Percentiles rank a stretch among this genome's conserved stretches.
Evolutionary conservation across 1,140 invertebrate species (phyloP).

Genomic region (Chlorops oryzae): DNA sequence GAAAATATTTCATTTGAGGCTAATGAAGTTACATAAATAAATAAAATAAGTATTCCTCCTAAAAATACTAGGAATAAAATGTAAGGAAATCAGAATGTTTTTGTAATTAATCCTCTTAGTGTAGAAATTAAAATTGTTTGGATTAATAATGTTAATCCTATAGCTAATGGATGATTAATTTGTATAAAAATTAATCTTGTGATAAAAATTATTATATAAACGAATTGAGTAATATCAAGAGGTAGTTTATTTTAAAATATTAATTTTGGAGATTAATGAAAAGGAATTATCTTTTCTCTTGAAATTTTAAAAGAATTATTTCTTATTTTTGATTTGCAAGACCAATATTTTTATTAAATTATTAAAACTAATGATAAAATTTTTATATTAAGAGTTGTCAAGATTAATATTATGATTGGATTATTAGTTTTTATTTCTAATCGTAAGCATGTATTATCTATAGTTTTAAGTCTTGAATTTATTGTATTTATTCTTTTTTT

Average conservation of each 20-base stretch:
- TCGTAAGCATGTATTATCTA: slow-evolving; percentile 51
- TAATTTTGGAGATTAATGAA: slow-evolving; percentile 57
- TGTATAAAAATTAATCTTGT: slow-evolving; percentile 44
- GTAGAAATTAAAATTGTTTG: slow-evolving; percentile 50
- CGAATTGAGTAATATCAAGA: slow-evolving; percentile 49
- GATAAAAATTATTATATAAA: slow-evolving; percentile 38
- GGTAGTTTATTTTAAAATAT: slow-evolving; percentile 54
- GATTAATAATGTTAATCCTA: slow-evolving; percentile 50
- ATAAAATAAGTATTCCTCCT: too few relatives aligned
- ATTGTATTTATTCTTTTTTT: slow-evolving; percentile 53
- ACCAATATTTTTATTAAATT: slow-evolving; percentile 57
- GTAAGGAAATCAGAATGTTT: too few relatives aligned
- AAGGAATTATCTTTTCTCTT: slow-evolving; percentile 51
- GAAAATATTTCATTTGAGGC: slow-evolving; percentile 14
- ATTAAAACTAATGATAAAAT: slow-evolving; percentile 52
- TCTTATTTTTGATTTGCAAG: slow-evolving; percentile 56
- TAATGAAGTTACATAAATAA: background rate
- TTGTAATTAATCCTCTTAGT: too few relatives aligned
- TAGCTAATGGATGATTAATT: slow-evolving; percentile 50
- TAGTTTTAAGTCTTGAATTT: slow-evolving; percentile 53
- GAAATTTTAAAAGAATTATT: slow-evolving; percentile 51
- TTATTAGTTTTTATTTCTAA: slow-evolving; percentile 50
- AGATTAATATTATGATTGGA: slow-evolving; percentile 46
- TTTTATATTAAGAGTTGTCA: slow-evolving; percentile 42
- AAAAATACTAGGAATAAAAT: too few relatives aligned